Evolutionary conservation across 2,797 vertebrate genomes (phyloP).

Genomic region (Parambassis ranga): DNA sequence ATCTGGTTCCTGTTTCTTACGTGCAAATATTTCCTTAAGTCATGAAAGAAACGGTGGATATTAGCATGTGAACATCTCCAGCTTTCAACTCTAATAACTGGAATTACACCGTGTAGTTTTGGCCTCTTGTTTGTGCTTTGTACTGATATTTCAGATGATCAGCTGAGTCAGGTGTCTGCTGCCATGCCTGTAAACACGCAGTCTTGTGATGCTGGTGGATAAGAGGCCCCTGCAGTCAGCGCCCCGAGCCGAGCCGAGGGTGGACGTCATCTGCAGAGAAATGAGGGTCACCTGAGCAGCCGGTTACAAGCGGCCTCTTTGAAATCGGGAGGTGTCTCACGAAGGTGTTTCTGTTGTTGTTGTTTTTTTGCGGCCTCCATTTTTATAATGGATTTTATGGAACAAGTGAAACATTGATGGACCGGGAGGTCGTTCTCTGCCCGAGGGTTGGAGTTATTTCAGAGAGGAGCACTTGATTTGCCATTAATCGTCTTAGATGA

Average conservation of each 20-base stretch:
- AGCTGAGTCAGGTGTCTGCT: slow-evolving; percentile 36
- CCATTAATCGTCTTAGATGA: not conserved
- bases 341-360: slow-evolving; percentile 7
- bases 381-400: not conserved
- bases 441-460: not conserved
- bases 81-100: not conserved
- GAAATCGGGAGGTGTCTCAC: not conserved
- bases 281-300: slow-evolving; percentile 57
- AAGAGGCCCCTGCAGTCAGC: not conserved
- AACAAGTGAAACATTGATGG: not conserved
- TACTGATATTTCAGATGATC: not conserved
- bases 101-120: not conserved
- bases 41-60: too few relatives aligned
- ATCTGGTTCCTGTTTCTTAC: too few relatives aligned
- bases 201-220: slow-evolving; percentile 62
- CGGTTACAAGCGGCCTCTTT: slow-evolving; percentile 38
- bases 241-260: not conserved
- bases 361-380: not conserved
- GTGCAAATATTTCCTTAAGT: too few relatives aligned
- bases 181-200: not conserved
- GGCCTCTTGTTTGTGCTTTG: not conserved
- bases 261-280: slow-evolving; percentile 25
- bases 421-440: not conserved
- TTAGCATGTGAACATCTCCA: not conserved
- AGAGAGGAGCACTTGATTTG: not conserved